Percentiles rank a stretch among this genome's conserved stretches.
Evolutionary conservation across 2,113 vertebrate genomes (phyloP).

Genomic region (Neogobius melanostomus): DNA sequence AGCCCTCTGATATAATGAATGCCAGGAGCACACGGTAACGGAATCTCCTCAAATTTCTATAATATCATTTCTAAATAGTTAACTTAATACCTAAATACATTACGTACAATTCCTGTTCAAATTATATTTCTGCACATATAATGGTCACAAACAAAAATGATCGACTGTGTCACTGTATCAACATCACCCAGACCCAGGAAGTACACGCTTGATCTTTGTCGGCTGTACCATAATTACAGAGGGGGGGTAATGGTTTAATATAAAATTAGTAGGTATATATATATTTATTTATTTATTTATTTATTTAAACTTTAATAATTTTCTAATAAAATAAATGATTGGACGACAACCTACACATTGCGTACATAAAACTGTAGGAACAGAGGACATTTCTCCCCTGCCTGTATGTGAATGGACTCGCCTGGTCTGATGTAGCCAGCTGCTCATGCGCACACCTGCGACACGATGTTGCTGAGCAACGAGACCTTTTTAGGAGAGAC

Average conservation of each 20-base stretch:
- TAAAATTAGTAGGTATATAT: no score
- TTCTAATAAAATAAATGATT: neutral
- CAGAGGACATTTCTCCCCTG: neutral
- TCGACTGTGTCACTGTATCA: slow-evolving; percentile 24
- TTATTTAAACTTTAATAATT: no score
- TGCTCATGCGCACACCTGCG: slow-evolving; percentile 37
- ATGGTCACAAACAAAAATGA: slow-evolving; percentile 46
- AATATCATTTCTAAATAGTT: neutral
- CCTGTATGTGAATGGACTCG: slow-evolving; percentile 30
- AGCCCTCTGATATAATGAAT: slow-evolving; percentile 22
- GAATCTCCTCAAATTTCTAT: neutral
- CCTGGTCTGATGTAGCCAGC: slow-evolving; percentile 13
- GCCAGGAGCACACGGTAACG: slow-evolving; percentile 18
- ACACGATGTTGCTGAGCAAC: slow-evolving; percentile 64
- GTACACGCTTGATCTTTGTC: slow-evolving; percentile 39
- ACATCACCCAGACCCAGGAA: slow-evolving; percentile 55
- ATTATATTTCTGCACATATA: slow-evolving; percentile 6
- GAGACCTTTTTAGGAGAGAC: neutral
- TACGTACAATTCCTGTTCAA: neutral
- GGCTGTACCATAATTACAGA: slow-evolving; percentile 50
- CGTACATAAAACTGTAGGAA: neutral
- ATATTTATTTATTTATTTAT: no score
- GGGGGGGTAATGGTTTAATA: neutral
- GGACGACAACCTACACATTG: neutral
- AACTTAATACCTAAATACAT: neutral